A percentile compares a stretch with the other conserved stretches of the same genome.
Evolutionary conservation across 2,113 vertebrate genomes (phyloP).

Genomic region (Cyprinodon variegatus): DNA sequence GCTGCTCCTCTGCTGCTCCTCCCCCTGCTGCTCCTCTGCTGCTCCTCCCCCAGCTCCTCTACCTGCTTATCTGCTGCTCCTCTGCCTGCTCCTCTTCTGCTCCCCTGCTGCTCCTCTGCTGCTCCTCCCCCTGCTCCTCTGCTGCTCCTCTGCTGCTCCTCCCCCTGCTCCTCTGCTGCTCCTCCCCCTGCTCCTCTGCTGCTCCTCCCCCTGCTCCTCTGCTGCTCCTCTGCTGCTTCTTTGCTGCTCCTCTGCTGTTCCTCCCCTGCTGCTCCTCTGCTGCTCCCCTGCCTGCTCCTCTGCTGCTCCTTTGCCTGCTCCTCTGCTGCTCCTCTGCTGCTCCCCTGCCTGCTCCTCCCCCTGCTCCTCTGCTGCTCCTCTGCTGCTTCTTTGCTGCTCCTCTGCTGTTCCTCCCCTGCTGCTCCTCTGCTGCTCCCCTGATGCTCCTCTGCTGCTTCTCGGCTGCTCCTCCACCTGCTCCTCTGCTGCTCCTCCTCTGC

Average conservation of each 20-base stretch:
- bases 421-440: slow-evolving; percentile 7
- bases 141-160: no score
- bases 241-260: not conserved
- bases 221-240: slow-evolving; percentile 19
- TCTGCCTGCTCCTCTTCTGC: not conserved
- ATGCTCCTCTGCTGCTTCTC: slow-evolving; percentile 8
- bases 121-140: not conserved
- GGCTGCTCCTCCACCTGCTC: no score
- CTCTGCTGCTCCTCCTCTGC: no score
- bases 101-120: no score
- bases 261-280: slow-evolving; percentile 41
- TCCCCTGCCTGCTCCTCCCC: slow-evolving; percentile 1
- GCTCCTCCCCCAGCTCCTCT: no score
- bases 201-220: no score
- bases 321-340: no score
- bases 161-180: no score
- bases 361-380: slow-evolving; percentile 28
- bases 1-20: slow-evolving; percentile 16
- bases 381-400: slow-evolving; percentile 48
- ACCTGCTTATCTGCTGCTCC: slow-evolving; percentile 2
- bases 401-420: slow-evolving; percentile 16
- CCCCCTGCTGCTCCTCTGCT: no score
- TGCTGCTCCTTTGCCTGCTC: slow-evolving; percentile 15
- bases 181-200: slow-evolving; percentile 40
- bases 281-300: slow-evolving; percentile 7